Percentiles rank a stretch among this genome's conserved stretches.
Evolutionary conservation across 2,888 invertebrate genomes (phyloP).

Genomic region (Erynnis tages): DNA sequence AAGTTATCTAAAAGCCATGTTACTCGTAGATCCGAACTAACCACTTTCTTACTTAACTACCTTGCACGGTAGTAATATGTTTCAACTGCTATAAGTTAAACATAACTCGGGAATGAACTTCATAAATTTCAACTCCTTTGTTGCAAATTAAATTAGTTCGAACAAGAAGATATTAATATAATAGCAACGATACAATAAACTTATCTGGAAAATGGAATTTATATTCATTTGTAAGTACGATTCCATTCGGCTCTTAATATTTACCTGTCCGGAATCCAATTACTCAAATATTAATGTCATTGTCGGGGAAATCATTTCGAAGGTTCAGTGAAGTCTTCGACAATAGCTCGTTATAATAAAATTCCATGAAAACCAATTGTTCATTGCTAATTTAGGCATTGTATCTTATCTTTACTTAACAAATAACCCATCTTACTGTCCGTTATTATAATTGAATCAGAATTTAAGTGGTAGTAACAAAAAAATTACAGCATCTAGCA

Average conservation of each 20-base stretch:
- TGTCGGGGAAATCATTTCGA: constrained; percentile 4
- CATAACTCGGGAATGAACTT: too few species aligned
- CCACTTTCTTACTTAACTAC: neutral
- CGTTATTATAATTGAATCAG: too few species aligned
- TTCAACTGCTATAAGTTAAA: neutral
- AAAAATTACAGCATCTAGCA: too few species aligned
- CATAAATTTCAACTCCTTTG: neutral
- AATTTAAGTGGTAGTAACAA: too few species aligned
- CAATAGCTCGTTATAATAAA: neutral
- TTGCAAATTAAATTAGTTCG: neutral
- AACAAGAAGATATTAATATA: neutral
- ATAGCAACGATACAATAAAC: constrained; percentile 8
- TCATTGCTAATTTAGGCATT: too few species aligned
- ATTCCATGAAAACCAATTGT: too few species aligned
- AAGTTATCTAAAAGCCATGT: neutral
- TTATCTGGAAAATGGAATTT: constrained; percentile 13
- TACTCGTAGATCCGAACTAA: neutral
- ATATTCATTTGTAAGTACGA: constrained; percentile 5
- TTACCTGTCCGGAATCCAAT: constrained; percentile 18
- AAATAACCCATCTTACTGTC: too few species aligned
- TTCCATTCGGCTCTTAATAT: constrained; percentile 12
- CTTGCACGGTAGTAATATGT: neutral
- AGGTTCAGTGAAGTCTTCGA: constrained; percentile 3
- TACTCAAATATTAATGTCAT: constrained; percentile 17
- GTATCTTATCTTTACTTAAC: too few species aligned